Percentiles rank a stretch among this genome's conserved stretches.
Conservation (phyloP, 1,140 invertebrate species). For the Papilio polyxenes region DNA sequence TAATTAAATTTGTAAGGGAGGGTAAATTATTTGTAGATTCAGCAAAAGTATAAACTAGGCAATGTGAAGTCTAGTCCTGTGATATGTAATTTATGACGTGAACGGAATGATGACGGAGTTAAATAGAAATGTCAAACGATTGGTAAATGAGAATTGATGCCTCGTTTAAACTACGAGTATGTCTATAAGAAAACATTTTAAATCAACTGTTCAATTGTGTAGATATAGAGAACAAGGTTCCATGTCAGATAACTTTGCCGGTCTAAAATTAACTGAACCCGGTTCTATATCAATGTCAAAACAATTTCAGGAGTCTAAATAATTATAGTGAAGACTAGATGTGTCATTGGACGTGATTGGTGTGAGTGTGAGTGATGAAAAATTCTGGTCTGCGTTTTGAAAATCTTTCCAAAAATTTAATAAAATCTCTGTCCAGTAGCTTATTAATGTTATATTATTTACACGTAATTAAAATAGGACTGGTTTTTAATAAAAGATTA, state of each 20-base stretch:
- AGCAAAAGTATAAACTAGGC: background rate
- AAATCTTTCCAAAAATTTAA: too few species aligned
- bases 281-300: too few species aligned
- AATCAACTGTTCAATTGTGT: background rate
- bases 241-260: background rate
- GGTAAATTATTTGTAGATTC: background rate
- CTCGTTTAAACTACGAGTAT: background rate
- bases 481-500: too few species aligned
- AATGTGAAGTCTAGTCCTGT: background rate
- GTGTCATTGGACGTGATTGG: too few species aligned
- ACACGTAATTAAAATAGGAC: too few species aligned
- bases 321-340: too few species aligned
- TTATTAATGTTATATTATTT: too few species aligned
- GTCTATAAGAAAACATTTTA: background rate
- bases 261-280: background rate
- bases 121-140: background rate
- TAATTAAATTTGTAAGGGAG: background rate
- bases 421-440: too few species aligned
- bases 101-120: background rate
- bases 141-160: slow-evolving; percentile 1
- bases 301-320: too few species aligned
- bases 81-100: background rate
- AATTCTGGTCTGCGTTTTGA: too few species aligned
- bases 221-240: background rate
- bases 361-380: too few species aligned